Evolutionary conservation across 2,888 invertebrate species (phyloP), one percentile per base, ranked within the genome.

Genomic region (Cecidostiba fungosa): DNA sequence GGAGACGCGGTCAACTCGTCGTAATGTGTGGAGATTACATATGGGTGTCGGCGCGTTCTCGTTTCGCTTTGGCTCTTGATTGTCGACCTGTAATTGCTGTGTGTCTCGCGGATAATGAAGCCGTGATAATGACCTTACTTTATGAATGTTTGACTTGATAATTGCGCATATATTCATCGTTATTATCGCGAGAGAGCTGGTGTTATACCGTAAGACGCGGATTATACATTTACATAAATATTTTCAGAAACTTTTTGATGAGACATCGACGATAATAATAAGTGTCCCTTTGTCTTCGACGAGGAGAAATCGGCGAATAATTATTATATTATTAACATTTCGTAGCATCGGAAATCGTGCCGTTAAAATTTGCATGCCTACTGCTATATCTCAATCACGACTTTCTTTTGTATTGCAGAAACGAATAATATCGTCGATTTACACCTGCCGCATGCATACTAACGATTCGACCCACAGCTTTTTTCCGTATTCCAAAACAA

Each of bases 61-160:
- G 23, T 66, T 66, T 66, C 23, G 10, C 59, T 32, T 32, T 32
- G 32, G 59, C 59, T 26, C 12, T 59, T 12, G 16, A 29, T 66
- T 29, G 26, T 26, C 23, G 26, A 26, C n/a, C 14, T 66, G 66
- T 29, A 66, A 66, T 66, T 66, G 23, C 54, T n/a, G 19, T 54
- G n/a, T 4, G 14, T 66, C 8, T n/a, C n/a, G n/a, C n/a, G n/a
- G 66, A 66, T 66, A 66, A 66, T 66, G 66, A 66, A 66, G 26
- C 29, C 29, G 8, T 14, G 66, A 66, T 66, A 66, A 66, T 66
- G 29, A 66, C 66, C 66, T 66, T 29, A 66, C 66, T 26, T 66
- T 66, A 66, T 66, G 66, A 66, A 66, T 66, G 26, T 66, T 66
- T 66, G 29, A 66, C 23, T 66, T 26, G 66, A 66, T 66, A 66